phyloP scores from a whole-genome alignment of 2,888 invertebrate species.

The Gibbula magus region DNA sequence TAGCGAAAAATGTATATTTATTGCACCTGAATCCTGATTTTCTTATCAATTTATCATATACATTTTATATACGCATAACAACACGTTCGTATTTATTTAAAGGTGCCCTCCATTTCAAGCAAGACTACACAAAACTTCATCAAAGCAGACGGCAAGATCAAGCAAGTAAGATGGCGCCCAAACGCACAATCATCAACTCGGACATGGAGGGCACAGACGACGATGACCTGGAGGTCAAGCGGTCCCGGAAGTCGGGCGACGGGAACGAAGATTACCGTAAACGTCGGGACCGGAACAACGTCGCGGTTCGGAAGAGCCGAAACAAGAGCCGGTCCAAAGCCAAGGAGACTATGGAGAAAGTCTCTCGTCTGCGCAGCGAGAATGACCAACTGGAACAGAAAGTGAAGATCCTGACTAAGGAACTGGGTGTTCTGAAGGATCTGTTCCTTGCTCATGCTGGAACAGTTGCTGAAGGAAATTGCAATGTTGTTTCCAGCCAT shows the following conservation, averaged over 20 bases:
- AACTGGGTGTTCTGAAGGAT: conserved; percentile 87
- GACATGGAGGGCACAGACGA: conserved; percentile 20
- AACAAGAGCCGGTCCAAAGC: conserved; percentile 97
- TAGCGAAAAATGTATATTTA: neutral
- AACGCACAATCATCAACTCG: conserved; percentile 6
- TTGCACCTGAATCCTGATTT: neutral
- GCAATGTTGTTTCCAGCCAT: conserved; percentile 22
- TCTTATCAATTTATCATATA: neutral
- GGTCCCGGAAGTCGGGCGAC: conserved; percentile 24
- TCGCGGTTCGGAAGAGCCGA: conserved; percentile 95
- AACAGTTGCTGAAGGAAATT: conserved; percentile 37
- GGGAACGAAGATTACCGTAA: conserved; percentile 88
- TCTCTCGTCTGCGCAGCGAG: conserved; percentile 90
- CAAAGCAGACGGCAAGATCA: neutral
- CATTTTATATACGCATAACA: too few species aligned
- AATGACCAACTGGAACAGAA: conserved; percentile 92
- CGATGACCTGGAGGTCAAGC: neutral
- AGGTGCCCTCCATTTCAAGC: neutral
- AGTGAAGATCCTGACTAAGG: conserved; percentile 88
- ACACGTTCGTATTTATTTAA: neutral
- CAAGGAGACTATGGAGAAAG: conserved; percentile 94
- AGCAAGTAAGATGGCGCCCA: neutral
- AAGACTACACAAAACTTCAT: neutral
- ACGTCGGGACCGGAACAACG: conserved; percentile 94
- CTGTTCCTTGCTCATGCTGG: conserved; percentile 77